Conservation (phyloP, 2,888 invertebrate genomes). For the Cylloceria caligata region DNA sequence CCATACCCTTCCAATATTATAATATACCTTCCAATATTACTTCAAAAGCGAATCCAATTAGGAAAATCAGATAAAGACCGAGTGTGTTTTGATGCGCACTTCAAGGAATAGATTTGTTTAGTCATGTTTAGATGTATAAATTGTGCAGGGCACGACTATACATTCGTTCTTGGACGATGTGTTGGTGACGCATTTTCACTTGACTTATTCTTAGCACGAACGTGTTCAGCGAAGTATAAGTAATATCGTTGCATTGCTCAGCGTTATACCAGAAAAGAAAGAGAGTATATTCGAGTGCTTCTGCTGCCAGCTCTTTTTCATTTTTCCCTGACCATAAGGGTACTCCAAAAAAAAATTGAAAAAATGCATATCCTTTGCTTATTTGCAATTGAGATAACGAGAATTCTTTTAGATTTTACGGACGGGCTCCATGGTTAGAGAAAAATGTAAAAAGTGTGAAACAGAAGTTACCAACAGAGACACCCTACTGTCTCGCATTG, state of each 20-base stretch:
- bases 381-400: neutral
- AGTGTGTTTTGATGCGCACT: neutral
- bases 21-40: too few species aligned
- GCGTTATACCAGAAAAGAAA: slow-evolving; percentile 19
- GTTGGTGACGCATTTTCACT: slow-evolving; percentile 9
- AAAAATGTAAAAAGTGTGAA: neutral
- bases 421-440: neutral
- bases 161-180: neutral
- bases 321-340: neutral
- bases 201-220: slow-evolving; percentile 11
- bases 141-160: neutral
- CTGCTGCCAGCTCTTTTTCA: neutral
- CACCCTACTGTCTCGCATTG: neutral
- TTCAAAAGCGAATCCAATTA: neutral
- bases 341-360: neutral
- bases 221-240: slow-evolving; percentile 4
- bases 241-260: slow-evolving; percentile 27
- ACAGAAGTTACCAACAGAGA: neutral
- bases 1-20: neutral
- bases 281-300: neutral
- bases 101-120: neutral
- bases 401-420: neutral
- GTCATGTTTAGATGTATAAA: neutral
- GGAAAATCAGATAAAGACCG: neutral
- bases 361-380: neutral